Base-by-base conservation (phyloP, 2,797 vertebrate species). In the Malurus leucopterus region DNA sequence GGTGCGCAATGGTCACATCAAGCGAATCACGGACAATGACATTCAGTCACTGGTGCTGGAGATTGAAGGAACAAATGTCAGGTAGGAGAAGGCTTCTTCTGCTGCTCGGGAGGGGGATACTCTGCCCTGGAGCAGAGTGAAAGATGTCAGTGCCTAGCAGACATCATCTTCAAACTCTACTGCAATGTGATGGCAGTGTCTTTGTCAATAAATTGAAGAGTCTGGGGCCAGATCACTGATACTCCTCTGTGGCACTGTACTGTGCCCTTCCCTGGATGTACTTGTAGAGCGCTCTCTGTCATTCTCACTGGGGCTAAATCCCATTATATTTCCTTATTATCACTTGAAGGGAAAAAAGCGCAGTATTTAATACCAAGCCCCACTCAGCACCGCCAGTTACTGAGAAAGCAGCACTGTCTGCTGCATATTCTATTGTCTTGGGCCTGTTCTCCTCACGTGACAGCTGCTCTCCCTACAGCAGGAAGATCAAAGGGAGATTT, bases 1-100 rank as follows among this genome's bases (percentile, higher is more conserved):
- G 99, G 99, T 99, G 57, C 97, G 98, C 83, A 99, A 99, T 44
- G 99, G 99, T 27, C 99, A 99, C 92, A 99, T 99, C 92, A 99
- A 99, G 92, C 97, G 98, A 89, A 98, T 99, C 90, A 98, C 98
- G 1, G 99, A 99, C 96, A 99, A 99, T 38, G 99, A 99, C 95
- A 99, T 99, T 86, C 99, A 99, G 96, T 99, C 99, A 1, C 91
- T 98, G 92, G 99, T 99, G 93, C 95, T 99, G 95, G 99, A 99
- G 95, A 98, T 99, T 6, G 98, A 99, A 96, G 99, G 99, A 57
- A 96, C 98, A 50, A 99, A 99, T 14, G 99, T 99, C 95, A 99
- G 99, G 99, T 99, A 95, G 93, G 91, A 76, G 50, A 73, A 61
- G 44, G 50, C 5, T 9, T 44, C 14, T 34, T 46, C 20, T 63